These are phyloP conservation scores for Deroplatys truncata DNA, from an alignment of 2,888 invertebrate species.

Conservation along the genomic window DNA sequence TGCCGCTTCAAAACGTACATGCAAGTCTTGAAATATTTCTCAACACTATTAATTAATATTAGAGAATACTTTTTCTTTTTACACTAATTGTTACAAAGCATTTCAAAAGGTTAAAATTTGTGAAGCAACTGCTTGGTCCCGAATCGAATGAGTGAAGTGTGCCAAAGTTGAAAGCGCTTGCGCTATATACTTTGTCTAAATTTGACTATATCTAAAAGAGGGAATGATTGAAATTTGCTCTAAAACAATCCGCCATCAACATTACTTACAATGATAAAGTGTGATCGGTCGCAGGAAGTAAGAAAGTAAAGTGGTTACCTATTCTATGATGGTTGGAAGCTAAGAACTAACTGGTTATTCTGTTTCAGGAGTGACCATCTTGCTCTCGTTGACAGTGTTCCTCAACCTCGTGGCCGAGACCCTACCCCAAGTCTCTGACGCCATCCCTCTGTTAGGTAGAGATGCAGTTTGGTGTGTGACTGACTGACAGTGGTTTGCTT, in stretches of 20 bases:
- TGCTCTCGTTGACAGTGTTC: conserved; percentile 96
- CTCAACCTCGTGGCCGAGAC: conserved; percentile 96
- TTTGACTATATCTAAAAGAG: not conserved
- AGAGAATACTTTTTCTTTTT: too few relatives aligned
- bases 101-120: too few relatives aligned
- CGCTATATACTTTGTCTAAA: not conserved
- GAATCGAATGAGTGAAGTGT: not conserved
- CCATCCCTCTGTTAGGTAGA: conserved; percentile 59
- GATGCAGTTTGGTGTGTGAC: conserved; percentile 30
- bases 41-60: too few relatives aligned
- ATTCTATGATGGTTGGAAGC: not conserved
- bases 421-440: conserved; percentile 71
- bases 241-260: not conserved
- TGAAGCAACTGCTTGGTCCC: too few relatives aligned
- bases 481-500: conserved; percentile 32
- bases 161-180: not conserved
- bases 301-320: not conserved
- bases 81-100: too few relatives aligned
- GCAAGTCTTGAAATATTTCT: too few relatives aligned
- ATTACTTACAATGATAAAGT: not conserved
- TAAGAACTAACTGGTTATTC: conserved; percentile 34
- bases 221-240: not conserved
- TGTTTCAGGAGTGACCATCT: conserved; percentile 89
- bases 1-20: too few relatives aligned
- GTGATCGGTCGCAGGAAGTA: not conserved